Conservation (phyloP, 2,888 invertebrate species). For the Pegoplata infirma region DNA sequence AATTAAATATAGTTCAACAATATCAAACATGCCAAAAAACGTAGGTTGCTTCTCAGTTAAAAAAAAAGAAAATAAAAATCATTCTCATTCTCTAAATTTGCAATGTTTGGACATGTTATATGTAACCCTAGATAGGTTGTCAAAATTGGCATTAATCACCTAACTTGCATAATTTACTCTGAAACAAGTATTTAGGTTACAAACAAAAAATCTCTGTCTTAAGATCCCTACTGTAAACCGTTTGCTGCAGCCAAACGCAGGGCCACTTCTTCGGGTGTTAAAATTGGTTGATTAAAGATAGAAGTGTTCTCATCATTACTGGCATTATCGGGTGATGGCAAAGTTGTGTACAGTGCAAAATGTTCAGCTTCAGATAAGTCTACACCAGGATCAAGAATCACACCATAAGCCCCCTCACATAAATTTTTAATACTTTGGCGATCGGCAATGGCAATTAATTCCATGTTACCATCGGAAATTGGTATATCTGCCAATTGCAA, state of each 20-base stretch:
- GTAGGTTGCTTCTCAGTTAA: too few relatives aligned
- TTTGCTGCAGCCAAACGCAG: conserved; percentile 74
- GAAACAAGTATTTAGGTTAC: too few relatives aligned
- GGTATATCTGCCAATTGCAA: conserved; percentile 78
- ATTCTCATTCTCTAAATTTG: too few relatives aligned
- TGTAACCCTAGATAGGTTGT: too few relatives aligned
- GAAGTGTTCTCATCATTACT: conserved; percentile 82
- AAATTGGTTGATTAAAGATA: conserved; percentile 85
- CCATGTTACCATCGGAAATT: conserved; percentile 79
- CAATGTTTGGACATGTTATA: too few relatives aligned
- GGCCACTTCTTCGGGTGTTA: conserved; percentile 78
- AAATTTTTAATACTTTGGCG: conserved; percentile 77
- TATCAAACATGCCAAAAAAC: too few relatives aligned
- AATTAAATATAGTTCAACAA: too few relatives aligned
- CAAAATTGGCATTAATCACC: too few relatives aligned
- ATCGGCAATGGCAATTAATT: conserved; percentile 80
- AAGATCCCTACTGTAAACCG: conserved; percentile 67
- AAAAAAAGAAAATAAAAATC: too few relatives aligned
- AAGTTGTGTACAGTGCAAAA: conserved; percentile 89
- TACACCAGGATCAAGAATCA: conserved; percentile 79
- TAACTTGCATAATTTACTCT: too few relatives aligned
- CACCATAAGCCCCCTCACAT: conserved; percentile 77
- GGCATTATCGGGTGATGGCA: conserved; percentile 82
- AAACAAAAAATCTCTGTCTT: neutral
- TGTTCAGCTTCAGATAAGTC: conserved; percentile 92